Percentiles rank a stretch among this genome's conserved stretches.
phyloP scores from a whole-genome alignment of 2,113 vertebrate species.

The Thoracochromis brauschi region DNA sequence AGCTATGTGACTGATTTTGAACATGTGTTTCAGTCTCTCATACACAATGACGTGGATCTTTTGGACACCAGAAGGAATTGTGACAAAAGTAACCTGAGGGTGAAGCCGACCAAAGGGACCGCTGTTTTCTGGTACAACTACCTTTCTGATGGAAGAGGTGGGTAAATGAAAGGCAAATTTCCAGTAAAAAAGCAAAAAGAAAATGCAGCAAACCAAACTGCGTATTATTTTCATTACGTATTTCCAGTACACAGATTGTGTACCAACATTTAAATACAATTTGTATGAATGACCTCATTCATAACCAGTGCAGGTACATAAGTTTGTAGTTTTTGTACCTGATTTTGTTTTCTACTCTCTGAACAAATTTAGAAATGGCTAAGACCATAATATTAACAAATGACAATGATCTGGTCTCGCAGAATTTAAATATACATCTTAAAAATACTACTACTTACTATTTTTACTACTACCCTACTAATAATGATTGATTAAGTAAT shows the following conservation, averaged over 20 bases:
- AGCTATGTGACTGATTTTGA: background rate
- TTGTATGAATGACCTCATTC: background rate
- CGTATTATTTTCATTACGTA: background rate
- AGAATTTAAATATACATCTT: background rate
- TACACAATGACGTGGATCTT: slow-evolving; percentile 90
- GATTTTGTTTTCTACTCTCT: background rate
- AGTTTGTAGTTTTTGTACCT: background rate
- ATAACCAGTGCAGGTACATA: background rate
- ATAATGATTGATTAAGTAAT: background rate
- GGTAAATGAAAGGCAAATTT: background rate
- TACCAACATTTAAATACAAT: background rate
- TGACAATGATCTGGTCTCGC: background rate
- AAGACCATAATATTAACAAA: background rate
- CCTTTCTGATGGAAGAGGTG: slow-evolving; percentile 94
- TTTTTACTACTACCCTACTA: background rate
- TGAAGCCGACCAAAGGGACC: slow-evolving; percentile 90
- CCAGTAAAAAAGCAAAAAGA: background rate
- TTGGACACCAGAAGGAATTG: slow-evolving; percentile 94
- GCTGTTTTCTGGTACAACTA: slow-evolving; percentile 99
- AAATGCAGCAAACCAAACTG: background rate
- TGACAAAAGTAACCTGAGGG: slow-evolving; percentile 90
- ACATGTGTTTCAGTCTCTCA: slow-evolving; percentile 79
- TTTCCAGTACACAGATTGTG: background rate
- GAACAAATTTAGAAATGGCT: background rate
- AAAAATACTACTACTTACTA: background rate